Evolutionary conservation across 30 jellyfish, hydroid and myxozoan species (phyloP).

Genomic region (Phacellophora camtschatica): DNA sequence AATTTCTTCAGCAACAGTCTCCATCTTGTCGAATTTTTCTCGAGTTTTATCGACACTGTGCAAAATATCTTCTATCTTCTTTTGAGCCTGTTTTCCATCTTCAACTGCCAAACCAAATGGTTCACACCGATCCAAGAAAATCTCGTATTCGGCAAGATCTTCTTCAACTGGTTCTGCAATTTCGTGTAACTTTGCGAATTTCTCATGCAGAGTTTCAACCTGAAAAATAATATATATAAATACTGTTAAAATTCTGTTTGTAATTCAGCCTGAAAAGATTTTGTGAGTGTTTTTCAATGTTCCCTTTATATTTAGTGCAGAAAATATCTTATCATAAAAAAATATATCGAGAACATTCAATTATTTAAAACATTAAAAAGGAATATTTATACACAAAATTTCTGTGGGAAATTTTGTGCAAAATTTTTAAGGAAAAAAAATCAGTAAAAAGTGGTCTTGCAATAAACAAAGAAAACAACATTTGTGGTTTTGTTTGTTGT

Average conservation of each 20-base stretch:
- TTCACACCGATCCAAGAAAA: constrained; percentile 20
- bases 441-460: not conserved
- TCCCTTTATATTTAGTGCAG: too few relatives aligned
- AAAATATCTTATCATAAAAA: too few relatives aligned
- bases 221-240: too few relatives aligned
- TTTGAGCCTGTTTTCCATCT: constrained; percentile 44
- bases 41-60: constrained; percentile 40
- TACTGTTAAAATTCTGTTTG: too few relatives aligned
- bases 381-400: too few relatives aligned
- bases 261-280: too few relatives aligned
- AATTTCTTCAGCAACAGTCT: constrained; percentile 32
- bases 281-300: too few relatives aligned
- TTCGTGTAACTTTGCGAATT: constrained; percentile 54
- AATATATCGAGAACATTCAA: too few relatives aligned
- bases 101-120: constrained; percentile 75
- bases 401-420: too few relatives aligned
- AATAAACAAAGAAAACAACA: not conserved
- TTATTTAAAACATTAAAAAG: too few relatives aligned
- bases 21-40: constrained; percentile 17
- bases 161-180: constrained; percentile 52
- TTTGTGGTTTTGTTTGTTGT: too few relatives aligned
- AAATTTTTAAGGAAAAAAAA: too few relatives aligned
- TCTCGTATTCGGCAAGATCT: constrained; percentile 37
- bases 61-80: constrained; percentile 17
- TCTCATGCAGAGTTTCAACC: constrained; percentile 46